Conservation (phyloP, 1,140 invertebrate genomes). For the Tribolium madens region DNA sequence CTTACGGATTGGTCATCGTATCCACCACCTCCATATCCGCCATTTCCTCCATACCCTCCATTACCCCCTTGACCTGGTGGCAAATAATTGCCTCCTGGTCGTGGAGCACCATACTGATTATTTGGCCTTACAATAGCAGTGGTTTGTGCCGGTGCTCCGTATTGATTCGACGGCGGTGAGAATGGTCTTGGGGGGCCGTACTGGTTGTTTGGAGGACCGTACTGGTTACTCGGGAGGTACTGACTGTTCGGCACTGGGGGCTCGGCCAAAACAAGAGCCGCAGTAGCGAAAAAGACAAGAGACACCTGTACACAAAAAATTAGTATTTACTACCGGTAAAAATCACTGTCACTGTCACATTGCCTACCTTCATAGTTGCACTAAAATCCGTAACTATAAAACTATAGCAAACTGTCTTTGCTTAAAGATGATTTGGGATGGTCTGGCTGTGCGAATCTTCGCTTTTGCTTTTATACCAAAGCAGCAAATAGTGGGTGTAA, state of each 20-base stretch:
- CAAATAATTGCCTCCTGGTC: constrained; percentile 64
- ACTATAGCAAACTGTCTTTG: constrained; percentile 30
- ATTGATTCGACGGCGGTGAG: constrained; percentile 58
- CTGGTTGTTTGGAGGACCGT: constrained; percentile 57
- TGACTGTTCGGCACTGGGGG: constrained; percentile 68
- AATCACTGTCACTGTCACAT: background rate
- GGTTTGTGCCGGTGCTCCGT: constrained; percentile 57
- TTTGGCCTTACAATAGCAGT: constrained; percentile 57
- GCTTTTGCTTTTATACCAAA: constrained; percentile 62
- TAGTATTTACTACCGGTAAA: background rate
- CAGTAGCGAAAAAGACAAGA: constrained; percentile 52
- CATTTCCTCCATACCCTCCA: constrained; percentile 54
- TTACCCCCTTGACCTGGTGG: constrained; percentile 56
- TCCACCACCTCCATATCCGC: constrained; percentile 57
- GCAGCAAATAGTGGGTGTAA: constrained; percentile 62
- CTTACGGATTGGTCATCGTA: constrained; percentile 64
- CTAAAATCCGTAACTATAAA: constrained; percentile 27
- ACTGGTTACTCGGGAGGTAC: constrained; percentile 69
- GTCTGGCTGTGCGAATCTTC: constrained; percentile 60
- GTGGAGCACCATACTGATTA: constrained; percentile 56
- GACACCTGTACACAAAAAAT: constrained; percentile 54
- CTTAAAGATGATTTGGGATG: constrained; percentile 52
- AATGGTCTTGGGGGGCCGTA: constrained; percentile 59
- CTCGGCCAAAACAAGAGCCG: constrained; percentile 61
- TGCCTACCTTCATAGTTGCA: constrained; percentile 60